Evolutionary conservation across 1,140 invertebrate species (phyloP).

Genomic region (Musca domestica): DNA sequence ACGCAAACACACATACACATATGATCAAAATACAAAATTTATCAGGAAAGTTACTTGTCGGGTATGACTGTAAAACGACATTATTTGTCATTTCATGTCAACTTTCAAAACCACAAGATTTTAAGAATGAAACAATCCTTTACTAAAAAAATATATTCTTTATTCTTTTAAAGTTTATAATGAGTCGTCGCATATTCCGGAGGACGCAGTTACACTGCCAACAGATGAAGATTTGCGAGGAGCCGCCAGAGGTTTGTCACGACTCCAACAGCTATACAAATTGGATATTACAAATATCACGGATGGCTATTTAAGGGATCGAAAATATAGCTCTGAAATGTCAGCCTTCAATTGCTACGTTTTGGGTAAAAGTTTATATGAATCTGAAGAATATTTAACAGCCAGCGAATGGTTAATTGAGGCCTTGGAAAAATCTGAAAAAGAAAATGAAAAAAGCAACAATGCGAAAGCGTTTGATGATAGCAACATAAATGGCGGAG

Average conservation of each 20-base stretch:
- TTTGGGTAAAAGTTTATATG: constrained; percentile 85
- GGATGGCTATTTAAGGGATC: constrained; percentile 75
- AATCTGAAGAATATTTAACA: constrained; percentile 84
- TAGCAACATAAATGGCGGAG: too few species aligned
- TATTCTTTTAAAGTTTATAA: background rate
- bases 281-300: constrained; percentile 83
- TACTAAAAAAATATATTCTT: too few species aligned
- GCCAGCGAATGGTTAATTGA: constrained; percentile 92
- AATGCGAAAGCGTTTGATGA: background rate
- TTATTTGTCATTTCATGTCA: too few species aligned
- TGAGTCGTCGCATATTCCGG: background rate
- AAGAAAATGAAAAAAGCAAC: background rate
- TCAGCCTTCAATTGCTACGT: constrained; percentile 90
- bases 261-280: constrained; percentile 91
- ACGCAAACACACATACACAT: too few species aligned
- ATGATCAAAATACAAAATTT: too few species aligned
- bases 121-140: too few species aligned
- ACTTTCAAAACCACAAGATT: too few species aligned
- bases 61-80: too few species aligned
- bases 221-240: constrained; percentile 85
- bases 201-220: constrained; percentile 56
- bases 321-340: constrained; percentile 64
- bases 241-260: constrained; percentile 85
- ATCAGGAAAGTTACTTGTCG: too few species aligned
- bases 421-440: constrained; percentile 58